Evolutionary conservation across 2,888 invertebrate species (phyloP).

Genomic region (Diplazon laetatorius): DNA sequence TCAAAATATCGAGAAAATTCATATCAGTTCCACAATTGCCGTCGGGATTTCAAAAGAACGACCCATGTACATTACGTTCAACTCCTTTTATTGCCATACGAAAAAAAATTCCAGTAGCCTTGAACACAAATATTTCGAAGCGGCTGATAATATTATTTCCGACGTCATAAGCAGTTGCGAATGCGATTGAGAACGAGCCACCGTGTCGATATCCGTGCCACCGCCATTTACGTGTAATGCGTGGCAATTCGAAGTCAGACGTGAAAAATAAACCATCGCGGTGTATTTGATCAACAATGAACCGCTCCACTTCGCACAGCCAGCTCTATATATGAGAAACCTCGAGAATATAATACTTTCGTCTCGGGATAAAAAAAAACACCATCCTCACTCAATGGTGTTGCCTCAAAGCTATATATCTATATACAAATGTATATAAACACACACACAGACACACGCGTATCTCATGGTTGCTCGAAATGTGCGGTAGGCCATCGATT

Average conservation of each 20-base stretch:
- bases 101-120: constrained; percentile 31
- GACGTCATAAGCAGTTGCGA: neutral
- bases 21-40: no score
- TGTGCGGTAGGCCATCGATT: constrained; percentile 38
- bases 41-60: no score
- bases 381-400: constrained; percentile 1
- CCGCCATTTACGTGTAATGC: constrained; percentile 37
- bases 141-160: neutral
- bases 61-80: no score
- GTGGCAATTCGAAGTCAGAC: constrained; percentile 18
- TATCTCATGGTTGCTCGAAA: constrained; percentile 1
- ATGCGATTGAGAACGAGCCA: constrained; percentile 18
- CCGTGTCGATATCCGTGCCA: constrained; percentile 28
- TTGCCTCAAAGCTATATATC: constrained; percentile 15
- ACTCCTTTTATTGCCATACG: neutral
- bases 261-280: constrained; percentile 46
- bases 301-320: constrained; percentile 35
- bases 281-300: constrained; percentile 52
- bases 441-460: no score
- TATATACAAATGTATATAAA: constrained; percentile 1
- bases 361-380: constrained; percentile 13
- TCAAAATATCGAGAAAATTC: no score
- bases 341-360: constrained; percentile 1
- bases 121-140: constrained; percentile 22
- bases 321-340: neutral